Evolutionary conservation across 2,797 vertebrate species (phyloP), one percentile per base, ranked within the genome.

Genomic region (Pangasius djambal): DNA sequence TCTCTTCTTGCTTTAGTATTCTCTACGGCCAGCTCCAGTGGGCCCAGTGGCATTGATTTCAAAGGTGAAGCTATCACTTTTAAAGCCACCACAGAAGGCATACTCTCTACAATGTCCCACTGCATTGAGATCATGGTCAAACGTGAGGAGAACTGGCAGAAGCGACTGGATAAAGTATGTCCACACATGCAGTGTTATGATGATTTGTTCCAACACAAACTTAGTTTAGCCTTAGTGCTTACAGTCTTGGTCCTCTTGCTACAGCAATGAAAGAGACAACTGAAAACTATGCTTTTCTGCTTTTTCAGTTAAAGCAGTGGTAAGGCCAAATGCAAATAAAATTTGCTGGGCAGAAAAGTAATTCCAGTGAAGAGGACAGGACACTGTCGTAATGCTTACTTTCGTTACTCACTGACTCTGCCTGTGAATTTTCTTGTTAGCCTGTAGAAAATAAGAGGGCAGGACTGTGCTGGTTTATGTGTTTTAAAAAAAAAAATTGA

Each of bases 41-140:
- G 95, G 88, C 96, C 97, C 89, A 98, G 97, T 91, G 98, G 98
- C 70, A 98, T 99, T 92, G 98, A 99, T 94, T 99, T 99, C 92
- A 99, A 99, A 95, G 98, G 98, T 1, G 98, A 99, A 95, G 98
- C 98, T 85, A 99, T 99, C 95, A 99, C 98, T 88, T 99, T 99
- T 93, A 99, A 99, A 94, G 98, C 98, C 92, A 99, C 98, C 78
- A 99, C 98, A 84, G 98, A 98, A 81, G 98, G 98, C 77, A 99
- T 99, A 91, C 97, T 99, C 86, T 98, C 98, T 72, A 99, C 98
- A 0, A 95, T 99, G 84, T 99, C 98, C 87, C 97, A 99, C 93
- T 99, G 98, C 95, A 98, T 99, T 89, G 98, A 99, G 78, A 96
- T 99, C 89, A 99, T 99, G 97, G 96, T 98, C 86, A 99, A 99